Conservation (phyloP, 2,888 invertebrate species). For the Drosophila longiperda region DNA sequence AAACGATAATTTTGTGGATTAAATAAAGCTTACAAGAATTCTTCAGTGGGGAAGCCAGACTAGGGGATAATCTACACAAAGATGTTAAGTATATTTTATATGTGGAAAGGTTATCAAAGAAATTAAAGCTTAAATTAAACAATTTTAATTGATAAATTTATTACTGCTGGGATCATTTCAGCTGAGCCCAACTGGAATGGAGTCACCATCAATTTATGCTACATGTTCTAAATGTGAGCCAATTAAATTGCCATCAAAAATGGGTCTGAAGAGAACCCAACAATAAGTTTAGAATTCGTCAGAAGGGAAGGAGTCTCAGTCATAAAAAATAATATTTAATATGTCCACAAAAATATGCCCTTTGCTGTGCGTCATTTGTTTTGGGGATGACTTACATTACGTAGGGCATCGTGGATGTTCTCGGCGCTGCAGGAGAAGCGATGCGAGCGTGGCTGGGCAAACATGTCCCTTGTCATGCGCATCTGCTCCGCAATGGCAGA, state of each 20-base stretch:
- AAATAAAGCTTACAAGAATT: background rate
- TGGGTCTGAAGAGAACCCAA: too few relatives aligned
- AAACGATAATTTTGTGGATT: constrained; percentile 9
- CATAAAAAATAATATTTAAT: background rate
- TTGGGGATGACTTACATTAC: constrained; percentile 88
- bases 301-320: too few relatives aligned
- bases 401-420: constrained; percentile 93
- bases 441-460: constrained; percentile 89
- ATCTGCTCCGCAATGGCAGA: constrained; percentile 97
- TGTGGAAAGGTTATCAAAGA: background rate
- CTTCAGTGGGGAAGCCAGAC: background rate
- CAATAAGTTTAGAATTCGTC: too few relatives aligned
- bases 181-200: background rate
- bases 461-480: constrained; percentile 91
- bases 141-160: background rate
- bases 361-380: background rate
- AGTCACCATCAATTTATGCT: background rate
- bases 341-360: background rate
- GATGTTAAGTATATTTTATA: background rate
- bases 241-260: background rate
- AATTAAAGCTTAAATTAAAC: background rate
- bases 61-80: background rate
- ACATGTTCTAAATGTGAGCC: background rate
- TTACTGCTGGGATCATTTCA: too few relatives aligned
- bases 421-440: constrained; percentile 95